Base-by-base conservation (phyloP, 2,797 vertebrate species). In the Lagocephalus sceleratus region DNA sequence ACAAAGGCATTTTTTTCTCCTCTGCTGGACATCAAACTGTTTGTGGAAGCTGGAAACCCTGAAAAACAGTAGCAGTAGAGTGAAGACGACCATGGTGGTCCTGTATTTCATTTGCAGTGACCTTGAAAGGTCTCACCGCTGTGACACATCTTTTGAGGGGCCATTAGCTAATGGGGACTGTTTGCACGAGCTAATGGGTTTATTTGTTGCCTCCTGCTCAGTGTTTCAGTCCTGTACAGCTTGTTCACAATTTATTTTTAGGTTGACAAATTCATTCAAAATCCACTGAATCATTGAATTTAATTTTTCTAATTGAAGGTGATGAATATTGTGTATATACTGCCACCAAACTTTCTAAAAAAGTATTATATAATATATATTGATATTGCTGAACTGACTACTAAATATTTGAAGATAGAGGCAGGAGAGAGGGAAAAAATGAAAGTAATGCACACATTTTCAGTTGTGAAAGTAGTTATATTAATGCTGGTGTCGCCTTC, bases 1-100 rank as follows among this genome's bases (percentile, higher is more conserved):
- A 66, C 57, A 51, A 74, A 51, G 56, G 63, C 41, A 40, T 57
- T 55, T 73, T 70, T 67, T 40, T 7, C 40, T 16, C 39, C 45
- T 20, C 38, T 41, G 15, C 32, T 52, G 43, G 49, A 66, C 23
- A 22, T 54, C 44, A 47, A 5, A 16, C 21, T 50, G 19, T 3
- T 47, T 29, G 43, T 39, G 57, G 23, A 73, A 56, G 41, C 19
- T 54, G 14, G 20, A 46, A 46, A 22, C 23, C 9, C 69, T 63
- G 43, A 60, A 39, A 39, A 12, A 8, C 29, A 25, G 29, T 32
- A 32, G 11, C 29, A 12, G 29, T 32, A 32, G 7, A 32, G 10
- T 11, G 3, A 32, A 32, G 29, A 32, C 12, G 1, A 32, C 29
- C 10, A 10, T 49, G 10, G 38, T 45, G 16, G 38, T 38, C 51